These are phyloP conservation scores for Allygus modestus DNA, from an alignment of 2,888 invertebrate species.

Conservation along the genomic window DNA sequence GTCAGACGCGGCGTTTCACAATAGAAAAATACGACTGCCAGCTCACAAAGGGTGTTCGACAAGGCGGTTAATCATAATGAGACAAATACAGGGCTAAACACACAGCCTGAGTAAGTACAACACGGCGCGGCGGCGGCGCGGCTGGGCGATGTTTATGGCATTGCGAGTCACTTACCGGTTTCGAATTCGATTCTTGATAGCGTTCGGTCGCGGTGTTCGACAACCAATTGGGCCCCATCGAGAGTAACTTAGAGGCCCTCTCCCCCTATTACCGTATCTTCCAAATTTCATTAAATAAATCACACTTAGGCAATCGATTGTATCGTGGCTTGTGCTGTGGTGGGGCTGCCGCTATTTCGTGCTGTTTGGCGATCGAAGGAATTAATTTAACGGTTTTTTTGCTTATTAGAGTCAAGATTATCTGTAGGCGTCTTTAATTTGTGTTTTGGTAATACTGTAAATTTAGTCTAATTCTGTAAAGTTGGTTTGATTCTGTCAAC, in stretches of 20 bases:
- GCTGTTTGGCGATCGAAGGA: neutral
- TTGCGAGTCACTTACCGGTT: slow-evolving; percentile 16
- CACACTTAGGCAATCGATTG: slow-evolving; percentile 31
- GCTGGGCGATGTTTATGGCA: neutral
- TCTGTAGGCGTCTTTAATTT: too few relatives aligned
- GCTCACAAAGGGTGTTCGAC: neutral
- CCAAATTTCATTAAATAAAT: slow-evolving; percentile 51
- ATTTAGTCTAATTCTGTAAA: too few relatives aligned
- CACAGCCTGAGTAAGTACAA: neutral
- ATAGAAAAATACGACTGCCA: neutral
- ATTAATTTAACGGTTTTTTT: neutral
- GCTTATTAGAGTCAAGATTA: neutral
- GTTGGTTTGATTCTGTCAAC: too few relatives aligned
- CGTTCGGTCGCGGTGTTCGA: slow-evolving; percentile 32
- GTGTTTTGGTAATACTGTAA: too few relatives aligned
- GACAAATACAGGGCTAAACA: slow-evolving; percentile 24
- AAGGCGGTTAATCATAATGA: neutral
- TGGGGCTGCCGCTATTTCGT: too few relatives aligned
- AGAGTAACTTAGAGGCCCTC: slow-evolving; percentile 43
- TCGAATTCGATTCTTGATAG: slow-evolving; percentile 44
- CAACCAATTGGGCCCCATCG: slow-evolving; percentile 47
- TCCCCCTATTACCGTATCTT: slow-evolving; percentile 44
- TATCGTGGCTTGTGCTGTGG: neutral
- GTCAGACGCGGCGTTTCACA: neutral
- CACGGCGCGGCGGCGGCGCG: neutral